These are phyloP conservation scores for Tipula unca DNA, from an alignment of 2,888 invertebrate genomes.

Conservation along the genomic window DNA sequence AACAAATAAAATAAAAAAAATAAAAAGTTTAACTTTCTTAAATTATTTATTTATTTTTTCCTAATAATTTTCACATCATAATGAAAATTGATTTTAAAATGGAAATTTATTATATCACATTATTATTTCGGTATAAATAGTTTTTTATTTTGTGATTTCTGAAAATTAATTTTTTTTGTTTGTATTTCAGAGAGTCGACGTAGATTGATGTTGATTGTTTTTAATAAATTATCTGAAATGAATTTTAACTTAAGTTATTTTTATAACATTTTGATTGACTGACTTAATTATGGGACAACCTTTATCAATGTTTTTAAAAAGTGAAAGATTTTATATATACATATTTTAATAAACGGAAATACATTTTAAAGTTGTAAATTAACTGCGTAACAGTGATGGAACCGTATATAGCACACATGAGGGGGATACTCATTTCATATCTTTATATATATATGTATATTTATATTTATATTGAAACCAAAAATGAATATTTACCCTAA, in stretches of 20 bases:
- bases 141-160: background rate
- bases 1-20: background rate
- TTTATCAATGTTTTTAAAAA: background rate
- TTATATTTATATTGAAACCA: background rate
- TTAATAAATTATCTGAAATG: background rate
- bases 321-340: too few relatives aligned
- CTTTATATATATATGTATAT: background rate
- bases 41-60: background rate
- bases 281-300: background rate
- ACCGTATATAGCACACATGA: too few relatives aligned
- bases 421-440: too few relatives aligned
- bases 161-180: background rate
- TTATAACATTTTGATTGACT: conserved; percentile 3
- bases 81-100: background rate
- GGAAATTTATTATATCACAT: too few relatives aligned
- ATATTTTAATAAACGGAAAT: too few relatives aligned
- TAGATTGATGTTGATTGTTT: background rate
- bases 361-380: too few relatives aligned
- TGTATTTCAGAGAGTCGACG: background rate
- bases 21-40: background rate
- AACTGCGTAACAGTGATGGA: too few relatives aligned
- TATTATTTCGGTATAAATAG: too few relatives aligned
- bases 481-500: background rate
- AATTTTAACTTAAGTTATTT: background rate
- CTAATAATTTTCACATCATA: background rate